phyloP scores from a whole-genome alignment of 2,888 invertebrate genomes.

The Saturnia pavonia region DNA sequence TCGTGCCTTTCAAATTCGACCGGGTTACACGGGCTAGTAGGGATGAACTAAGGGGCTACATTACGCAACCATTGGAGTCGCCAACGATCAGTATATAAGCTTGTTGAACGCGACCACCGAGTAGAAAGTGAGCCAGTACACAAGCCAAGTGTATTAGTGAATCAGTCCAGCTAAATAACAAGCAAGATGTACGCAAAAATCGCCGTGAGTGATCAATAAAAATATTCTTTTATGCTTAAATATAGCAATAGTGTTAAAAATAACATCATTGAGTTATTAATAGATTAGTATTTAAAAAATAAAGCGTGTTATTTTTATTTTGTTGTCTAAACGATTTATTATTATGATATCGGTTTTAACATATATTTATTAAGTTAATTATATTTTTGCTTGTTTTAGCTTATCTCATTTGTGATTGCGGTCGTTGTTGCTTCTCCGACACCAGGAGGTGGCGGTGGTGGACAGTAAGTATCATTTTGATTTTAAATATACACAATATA shows the following conservation, averaged over 20 bases:
- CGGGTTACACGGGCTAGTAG: conserved; percentile 67
- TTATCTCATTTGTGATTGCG: conserved; percentile 62
- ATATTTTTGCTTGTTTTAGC: conserved; percentile 45
- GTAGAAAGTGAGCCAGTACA: conserved; percentile 68
- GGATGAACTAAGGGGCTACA: conserved; percentile 73
- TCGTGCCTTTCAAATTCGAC: conserved; percentile 56
- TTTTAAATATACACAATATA: neutral
- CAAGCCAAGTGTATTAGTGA: conserved; percentile 59
- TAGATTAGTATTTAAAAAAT: neutral
- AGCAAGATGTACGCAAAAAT: conserved; percentile 78
- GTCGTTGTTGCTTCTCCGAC: conserved; percentile 62
- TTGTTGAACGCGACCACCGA: conserved; percentile 55
- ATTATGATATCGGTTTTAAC: neutral
- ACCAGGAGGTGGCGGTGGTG: conserved; percentile 67
- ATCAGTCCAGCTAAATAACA: conserved; percentile 71
- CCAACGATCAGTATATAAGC: conserved; percentile 37
- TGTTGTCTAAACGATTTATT: neutral
- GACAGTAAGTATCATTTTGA: conserved; percentile 58
- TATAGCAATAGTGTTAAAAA: neutral
- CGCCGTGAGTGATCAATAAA: conserved; percentile 62
- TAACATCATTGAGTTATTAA: neutral
- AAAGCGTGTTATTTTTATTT: neutral
- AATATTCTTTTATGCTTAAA: neutral
- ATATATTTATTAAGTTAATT: neutral
- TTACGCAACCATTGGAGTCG: conserved; percentile 20